Conservation (phyloP, 2,888 invertebrate genomes). For the Nomada hirtipes region DNA sequence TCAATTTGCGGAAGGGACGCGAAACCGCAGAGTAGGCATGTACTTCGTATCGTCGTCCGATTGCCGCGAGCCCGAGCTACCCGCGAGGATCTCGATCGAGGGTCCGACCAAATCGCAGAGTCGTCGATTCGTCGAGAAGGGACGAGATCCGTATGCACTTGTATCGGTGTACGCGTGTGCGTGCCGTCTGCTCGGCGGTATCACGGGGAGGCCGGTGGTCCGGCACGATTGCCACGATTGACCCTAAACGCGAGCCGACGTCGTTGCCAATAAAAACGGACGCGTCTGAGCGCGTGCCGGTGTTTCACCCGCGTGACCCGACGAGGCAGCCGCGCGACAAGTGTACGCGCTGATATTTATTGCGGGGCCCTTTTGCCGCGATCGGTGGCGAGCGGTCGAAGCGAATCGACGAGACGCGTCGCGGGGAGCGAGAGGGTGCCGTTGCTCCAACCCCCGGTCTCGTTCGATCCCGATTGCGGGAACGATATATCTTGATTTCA, state of each 20-base stretch:
- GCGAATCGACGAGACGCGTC: neutral
- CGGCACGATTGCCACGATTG: slow-evolving; percentile 72
- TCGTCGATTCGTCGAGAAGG: slow-evolving; percentile 7
- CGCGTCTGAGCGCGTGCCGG: slow-evolving; percentile 77
- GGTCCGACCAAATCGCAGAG: slow-evolving; percentile 14
- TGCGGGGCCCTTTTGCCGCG: slow-evolving; percentile 32
- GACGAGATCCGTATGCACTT: no score
- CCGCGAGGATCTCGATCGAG: neutral
- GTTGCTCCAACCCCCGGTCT: slow-evolving; percentile 8
- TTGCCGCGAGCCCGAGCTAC: neutral
- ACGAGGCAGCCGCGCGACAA: slow-evolving; percentile 44
- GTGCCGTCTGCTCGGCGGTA: neutral
- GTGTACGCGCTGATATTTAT: slow-evolving; percentile 79
- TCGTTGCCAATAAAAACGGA: slow-evolving; percentile 80
- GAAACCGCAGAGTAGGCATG: slow-evolving; percentile 57
- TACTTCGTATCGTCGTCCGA: slow-evolving; percentile 3
- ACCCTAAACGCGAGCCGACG: slow-evolving; percentile 72
- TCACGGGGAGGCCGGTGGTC: neutral
- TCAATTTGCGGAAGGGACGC: slow-evolving; percentile 65
- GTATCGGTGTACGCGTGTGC: neutral
- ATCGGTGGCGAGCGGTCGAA: neutral
- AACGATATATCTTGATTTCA: slow-evolving; percentile 83
- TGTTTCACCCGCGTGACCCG: slow-evolving; percentile 8
- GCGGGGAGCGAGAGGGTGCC: slow-evolving; percentile 8
- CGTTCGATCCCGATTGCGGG: slow-evolving; percentile 54